Evolutionary conservation across 35 echinoderm and acorn worm species (phyloP).

Genomic region (Ophiothrix spiculata): DNA sequence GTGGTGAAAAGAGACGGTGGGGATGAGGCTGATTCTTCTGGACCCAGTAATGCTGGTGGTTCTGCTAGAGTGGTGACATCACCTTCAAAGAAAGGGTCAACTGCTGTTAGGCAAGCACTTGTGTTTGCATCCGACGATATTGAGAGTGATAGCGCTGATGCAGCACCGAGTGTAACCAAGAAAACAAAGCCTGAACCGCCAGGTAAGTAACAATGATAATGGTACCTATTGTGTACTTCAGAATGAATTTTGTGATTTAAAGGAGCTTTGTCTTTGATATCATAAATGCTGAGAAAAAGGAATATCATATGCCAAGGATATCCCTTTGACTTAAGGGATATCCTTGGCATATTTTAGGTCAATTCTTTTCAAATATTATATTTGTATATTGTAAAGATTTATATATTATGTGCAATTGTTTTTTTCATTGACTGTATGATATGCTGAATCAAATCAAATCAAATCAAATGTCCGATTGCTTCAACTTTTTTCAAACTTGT

Average conservation of each 20-base stretch:
- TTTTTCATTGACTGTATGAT: too few species aligned
- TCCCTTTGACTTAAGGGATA: too few species aligned
- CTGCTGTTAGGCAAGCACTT: not conserved
- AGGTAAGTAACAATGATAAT: conserved; percentile 6
- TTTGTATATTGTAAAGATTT: too few species aligned
- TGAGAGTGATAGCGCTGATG: not conserved
- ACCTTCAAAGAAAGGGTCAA: conserved; percentile 7
- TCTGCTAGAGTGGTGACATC: not conserved
- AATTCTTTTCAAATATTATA: too few species aligned
- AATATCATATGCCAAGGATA: too few species aligned
- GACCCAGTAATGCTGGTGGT: not conserved
- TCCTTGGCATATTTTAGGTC: too few species aligned
- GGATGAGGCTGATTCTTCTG: not conserved
- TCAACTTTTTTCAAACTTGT: too few species aligned
- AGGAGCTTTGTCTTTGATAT: too few species aligned
- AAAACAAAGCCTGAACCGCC: not conserved
- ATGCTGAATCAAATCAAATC: too few species aligned
- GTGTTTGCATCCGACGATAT: not conserved
- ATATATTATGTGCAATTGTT: too few species aligned
- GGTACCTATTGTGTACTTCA: not conserved
- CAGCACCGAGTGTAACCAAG: not conserved
- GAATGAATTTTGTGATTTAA: not conserved
- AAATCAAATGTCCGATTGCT: too few species aligned
- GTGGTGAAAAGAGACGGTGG: not conserved
- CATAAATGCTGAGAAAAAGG: too few species aligned